These are phyloP conservation scores for Centropyge bicolor DNA, from an alignment of 2,797 vertebrate species.

Conservation along the genomic window DNA sequence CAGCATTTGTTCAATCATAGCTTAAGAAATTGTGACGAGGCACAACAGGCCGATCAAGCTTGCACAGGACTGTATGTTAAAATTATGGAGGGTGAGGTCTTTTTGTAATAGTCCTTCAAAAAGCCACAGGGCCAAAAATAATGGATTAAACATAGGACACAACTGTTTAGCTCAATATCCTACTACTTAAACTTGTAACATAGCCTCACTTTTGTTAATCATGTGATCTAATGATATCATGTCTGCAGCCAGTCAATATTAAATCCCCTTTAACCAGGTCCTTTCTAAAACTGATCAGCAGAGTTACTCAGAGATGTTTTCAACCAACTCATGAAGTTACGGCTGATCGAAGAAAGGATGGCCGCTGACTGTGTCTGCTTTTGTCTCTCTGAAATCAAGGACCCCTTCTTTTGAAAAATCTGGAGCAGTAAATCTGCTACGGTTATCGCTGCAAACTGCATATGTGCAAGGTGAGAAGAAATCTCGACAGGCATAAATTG, in stretches of 20 bases:
- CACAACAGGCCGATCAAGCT: not conserved
- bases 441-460: not conserved
- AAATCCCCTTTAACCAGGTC: not conserved
- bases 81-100: not conserved
- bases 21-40: constrained; percentile 4
- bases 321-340: not conserved
- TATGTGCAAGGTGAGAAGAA: no score
- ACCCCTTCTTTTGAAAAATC: no score
- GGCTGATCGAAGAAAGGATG: not conserved
- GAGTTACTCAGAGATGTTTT: not conserved
- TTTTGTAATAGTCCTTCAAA: not conserved
- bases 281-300: not conserved
- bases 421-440: no score
- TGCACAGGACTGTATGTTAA: not conserved
- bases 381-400: no score
- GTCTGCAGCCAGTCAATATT: not conserved
- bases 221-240: not conserved
- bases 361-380: no score
- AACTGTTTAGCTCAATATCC: not conserved
- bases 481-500: no score
- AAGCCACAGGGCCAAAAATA: not conserved
- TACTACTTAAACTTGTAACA: no score
- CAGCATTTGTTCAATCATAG: constrained; percentile 6
- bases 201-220: not conserved
- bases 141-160: not conserved